Percentiles rank a stretch among this genome's conserved stretches.
Evolutionary conservation across 2,113 vertebrate species (phyloP).

Genomic region (Toxotes jaculatrix): DNA sequence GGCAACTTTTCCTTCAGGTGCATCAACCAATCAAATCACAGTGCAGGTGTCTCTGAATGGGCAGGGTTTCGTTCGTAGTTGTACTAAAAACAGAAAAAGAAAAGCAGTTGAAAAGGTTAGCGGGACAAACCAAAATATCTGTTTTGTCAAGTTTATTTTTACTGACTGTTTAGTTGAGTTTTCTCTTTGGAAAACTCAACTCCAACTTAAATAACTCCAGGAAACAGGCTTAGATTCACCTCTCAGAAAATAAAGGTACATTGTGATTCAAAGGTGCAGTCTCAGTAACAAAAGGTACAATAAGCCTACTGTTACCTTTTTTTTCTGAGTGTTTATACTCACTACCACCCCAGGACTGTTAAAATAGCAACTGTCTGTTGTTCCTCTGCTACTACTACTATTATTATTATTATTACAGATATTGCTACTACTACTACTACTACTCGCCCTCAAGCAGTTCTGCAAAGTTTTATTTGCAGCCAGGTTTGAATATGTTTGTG

Average conservation of each 20-base stretch:
- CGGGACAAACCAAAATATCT: conserved; percentile 62
- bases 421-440: conserved; percentile 51
- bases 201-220: conserved; percentile 45
- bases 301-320: conserved; percentile 24
- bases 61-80: neutral
- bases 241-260: conserved; percentile 46
- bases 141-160: conserved; percentile 60
- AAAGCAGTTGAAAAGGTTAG: neutral
- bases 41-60: conserved; percentile 4
- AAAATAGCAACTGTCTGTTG: conserved; percentile 70
- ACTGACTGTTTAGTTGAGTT: conserved; percentile 68
- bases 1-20: conserved; percentile 67
- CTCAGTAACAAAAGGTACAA: conserved; percentile 34
- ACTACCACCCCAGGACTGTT: conserved; percentile 76
- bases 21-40: conserved; percentile 6
- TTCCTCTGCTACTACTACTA: conserved; percentile 30
- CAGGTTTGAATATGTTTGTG: conserved; percentile 79
- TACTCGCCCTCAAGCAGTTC: conserved; percentile 69
- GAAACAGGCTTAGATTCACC: conserved; percentile 53
- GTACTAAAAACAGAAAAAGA: conserved; percentile 1
- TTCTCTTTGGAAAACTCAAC: conserved; percentile 49
- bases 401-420: conserved; percentile 23
- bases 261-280: conserved; percentile 40
- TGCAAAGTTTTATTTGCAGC: conserved; percentile 89
- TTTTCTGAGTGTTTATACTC: conserved; percentile 42